Conservation (phyloP, 1,140 invertebrate species). For the Globodera rostochiensis region DNA sequence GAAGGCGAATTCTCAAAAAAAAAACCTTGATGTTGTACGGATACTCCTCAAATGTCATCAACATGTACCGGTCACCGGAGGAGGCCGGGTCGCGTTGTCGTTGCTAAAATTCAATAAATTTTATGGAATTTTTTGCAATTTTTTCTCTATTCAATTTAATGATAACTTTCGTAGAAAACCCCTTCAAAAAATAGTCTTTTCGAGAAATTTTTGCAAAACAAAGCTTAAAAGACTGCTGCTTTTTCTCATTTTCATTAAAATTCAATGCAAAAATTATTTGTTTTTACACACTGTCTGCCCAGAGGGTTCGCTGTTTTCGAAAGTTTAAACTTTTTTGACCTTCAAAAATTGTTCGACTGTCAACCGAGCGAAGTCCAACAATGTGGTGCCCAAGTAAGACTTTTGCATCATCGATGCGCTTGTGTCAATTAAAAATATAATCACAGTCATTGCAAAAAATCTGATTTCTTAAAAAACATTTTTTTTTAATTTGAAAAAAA, state of each 20-base stretch:
- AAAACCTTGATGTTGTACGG: constrained; percentile 47
- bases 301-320: background rate
- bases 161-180: too few species aligned
- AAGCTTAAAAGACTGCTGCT: too few species aligned
- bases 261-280: too few species aligned
- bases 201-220: too few species aligned
- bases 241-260: too few species aligned
- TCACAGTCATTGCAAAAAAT: constrained; percentile 57
- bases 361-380: constrained; percentile 53
- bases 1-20: background rate
- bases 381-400: constrained; percentile 49
- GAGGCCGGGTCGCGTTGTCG: constrained; percentile 37
- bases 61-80: constrained; percentile 61
- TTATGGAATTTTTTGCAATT: too few species aligned
- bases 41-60: constrained; percentile 61
- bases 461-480: too few species aligned
- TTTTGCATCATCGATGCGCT: constrained; percentile 61
- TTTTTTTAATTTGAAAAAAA: too few species aligned
- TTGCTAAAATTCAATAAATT: constrained; percentile 35
- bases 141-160: too few species aligned
- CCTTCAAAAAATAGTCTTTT: too few species aligned
- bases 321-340: constrained; percentile 39
- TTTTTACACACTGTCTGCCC: too few species aligned
- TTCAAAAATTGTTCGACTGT: constrained; percentile 60
- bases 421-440: constrained; percentile 60